Percentiles rank a stretch among this genome's conserved stretches.
phyloP scores from a whole-genome alignment of 1,140 invertebrate genomes.

The Sogatella furcifera region DNA sequence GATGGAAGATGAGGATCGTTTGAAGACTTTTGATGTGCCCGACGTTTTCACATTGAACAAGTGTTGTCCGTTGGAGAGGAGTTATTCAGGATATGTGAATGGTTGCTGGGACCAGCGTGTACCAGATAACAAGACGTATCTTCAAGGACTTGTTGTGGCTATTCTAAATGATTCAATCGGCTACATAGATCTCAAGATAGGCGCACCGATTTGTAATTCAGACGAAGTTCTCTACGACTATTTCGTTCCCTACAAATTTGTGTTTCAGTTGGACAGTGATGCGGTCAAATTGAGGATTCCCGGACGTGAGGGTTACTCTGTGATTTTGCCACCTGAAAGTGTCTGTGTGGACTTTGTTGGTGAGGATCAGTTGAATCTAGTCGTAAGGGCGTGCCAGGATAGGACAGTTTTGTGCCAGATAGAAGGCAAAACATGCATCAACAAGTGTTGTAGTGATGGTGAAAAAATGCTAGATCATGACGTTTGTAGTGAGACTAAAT shows the following conservation, averaged over 20 bases:
- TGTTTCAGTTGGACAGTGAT: slow-evolving; percentile 12
- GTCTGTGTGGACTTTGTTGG: slow-evolving; percentile 16
- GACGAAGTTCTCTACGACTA: slow-evolving; percentile 13
- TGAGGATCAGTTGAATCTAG: slow-evolving; percentile 7
- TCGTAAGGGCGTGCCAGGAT: slow-evolving; percentile 14
- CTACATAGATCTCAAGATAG: slow-evolving; percentile 12
- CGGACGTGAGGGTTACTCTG: background rate
- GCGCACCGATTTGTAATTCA: slow-evolving; percentile 8
- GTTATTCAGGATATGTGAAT: slow-evolving; percentile 9
- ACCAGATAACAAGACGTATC: background rate
- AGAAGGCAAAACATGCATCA: slow-evolving; percentile 4
- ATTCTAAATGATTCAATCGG: slow-evolving; percentile 12
- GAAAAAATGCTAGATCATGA: background rate
- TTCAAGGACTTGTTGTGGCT: background rate
- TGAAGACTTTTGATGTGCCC: background rate
- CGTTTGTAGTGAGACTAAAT: background rate
- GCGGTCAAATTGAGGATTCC: slow-evolving; percentile 7
- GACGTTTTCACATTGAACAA: slow-evolving; percentile 14
- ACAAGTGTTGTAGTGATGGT: slow-evolving; percentile 18
- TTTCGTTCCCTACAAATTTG: slow-evolving; percentile 6
- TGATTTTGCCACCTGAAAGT: slow-evolving; percentile 15
- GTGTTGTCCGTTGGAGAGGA: slow-evolving; percentile 14
- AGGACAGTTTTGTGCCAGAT: slow-evolving; percentile 3
- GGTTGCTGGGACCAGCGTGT: slow-evolving; percentile 8
- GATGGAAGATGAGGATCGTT: too few species aligned